Conservation (phyloP, 2,888 invertebrate species). For the Hedychridium roseum region DNA sequence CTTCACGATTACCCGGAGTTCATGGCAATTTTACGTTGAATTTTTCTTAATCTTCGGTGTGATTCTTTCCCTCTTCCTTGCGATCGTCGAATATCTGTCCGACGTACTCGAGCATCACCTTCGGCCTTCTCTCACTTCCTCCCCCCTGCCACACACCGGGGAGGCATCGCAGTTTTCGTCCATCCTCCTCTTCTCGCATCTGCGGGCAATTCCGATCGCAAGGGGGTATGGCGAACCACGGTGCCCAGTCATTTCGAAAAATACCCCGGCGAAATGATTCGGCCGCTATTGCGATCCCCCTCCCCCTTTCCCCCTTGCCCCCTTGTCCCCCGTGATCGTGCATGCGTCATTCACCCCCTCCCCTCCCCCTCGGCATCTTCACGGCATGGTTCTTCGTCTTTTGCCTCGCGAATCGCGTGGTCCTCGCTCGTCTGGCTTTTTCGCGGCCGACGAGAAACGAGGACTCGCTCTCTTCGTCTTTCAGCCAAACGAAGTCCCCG, state of each 20-base stretch:
- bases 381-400: neutral
- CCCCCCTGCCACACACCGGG: too few relatives aligned
- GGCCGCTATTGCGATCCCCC: constrained; percentile 48
- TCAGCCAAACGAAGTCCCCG: too few relatives aligned
- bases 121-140: constrained; percentile 29
- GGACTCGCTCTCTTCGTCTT: too few relatives aligned
- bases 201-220: constrained; percentile 50
- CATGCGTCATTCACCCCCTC: neutral
- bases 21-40: too few relatives aligned
- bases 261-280: constrained; percentile 53
- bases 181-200: constrained; percentile 36
- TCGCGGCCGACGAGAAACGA: too few relatives aligned
- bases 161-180: too few relatives aligned
- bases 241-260: constrained; percentile 54
- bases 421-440: neutral
- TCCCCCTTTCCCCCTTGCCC: constrained; percentile 20
- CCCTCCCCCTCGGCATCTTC: constrained; percentile 4
- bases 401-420: neutral
- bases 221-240: constrained; percentile 46
- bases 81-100: neutral
- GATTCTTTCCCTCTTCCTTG: neutral
- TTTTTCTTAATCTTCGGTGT: neutral
- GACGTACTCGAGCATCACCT: too few relatives aligned
- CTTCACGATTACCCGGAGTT: too few relatives aligned
- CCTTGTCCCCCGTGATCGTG: constrained; percentile 9